Evolutionary conservation across 2,113 vertebrate genomes (phyloP).

Genomic region (Microcebus lehilahytsara): DNA sequence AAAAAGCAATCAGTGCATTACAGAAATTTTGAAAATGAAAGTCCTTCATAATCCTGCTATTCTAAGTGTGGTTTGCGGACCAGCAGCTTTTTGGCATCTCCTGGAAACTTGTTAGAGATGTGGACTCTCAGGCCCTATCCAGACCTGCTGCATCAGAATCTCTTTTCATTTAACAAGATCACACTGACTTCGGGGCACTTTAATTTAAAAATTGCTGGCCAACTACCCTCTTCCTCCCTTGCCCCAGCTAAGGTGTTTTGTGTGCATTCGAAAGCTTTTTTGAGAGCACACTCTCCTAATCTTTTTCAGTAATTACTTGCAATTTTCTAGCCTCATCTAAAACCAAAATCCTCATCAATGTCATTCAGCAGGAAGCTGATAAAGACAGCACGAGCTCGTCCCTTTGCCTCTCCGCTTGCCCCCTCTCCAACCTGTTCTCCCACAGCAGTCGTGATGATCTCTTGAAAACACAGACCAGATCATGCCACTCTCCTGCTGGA

Average conservation of each 20-base stretch:
- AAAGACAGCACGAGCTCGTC: neutral
- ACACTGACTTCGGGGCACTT: neutral
- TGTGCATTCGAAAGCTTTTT: neutral
- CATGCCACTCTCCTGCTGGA: neutral
- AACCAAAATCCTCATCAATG: neutral
- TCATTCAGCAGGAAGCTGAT: slow-evolving; percentile 40
- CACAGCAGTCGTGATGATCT: neutral
- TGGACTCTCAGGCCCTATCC: neutral
- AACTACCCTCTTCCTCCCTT: no score
- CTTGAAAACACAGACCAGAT: neutral
- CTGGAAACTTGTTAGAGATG: neutral
- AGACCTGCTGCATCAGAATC: neutral
- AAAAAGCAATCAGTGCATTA: neutral
- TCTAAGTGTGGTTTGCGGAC: neutral
- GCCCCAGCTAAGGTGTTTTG: neutral
- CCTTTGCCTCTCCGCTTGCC: neutral
- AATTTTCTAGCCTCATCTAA: slow-evolving; percentile 46
- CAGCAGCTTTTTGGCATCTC: neutral
- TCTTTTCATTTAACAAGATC: neutral
- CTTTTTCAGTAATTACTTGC: slow-evolving; percentile 44
- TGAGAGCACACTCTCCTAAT: neutral
- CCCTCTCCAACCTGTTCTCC: neutral
- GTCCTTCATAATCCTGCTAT: neutral
- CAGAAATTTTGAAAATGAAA: neutral
- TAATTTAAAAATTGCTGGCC: neutral